A percentile compares a stretch with the other conserved stretches of the same genome.
These are phyloP conservation scores for Papilio elwesi DNA, from an alignment of 2,888 invertebrate genomes.

Conservation along the genomic window DNA sequence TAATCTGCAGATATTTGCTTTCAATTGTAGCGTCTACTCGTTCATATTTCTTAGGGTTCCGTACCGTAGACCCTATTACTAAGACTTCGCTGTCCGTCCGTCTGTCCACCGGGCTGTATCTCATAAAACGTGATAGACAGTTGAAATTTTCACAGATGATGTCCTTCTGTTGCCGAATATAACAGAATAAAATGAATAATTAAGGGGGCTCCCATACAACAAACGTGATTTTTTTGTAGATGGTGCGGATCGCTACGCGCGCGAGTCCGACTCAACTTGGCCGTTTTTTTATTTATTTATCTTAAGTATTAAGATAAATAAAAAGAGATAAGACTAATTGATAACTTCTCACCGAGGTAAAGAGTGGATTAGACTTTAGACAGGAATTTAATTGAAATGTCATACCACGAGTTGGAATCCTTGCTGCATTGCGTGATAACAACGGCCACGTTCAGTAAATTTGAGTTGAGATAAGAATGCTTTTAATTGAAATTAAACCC, in stretches of 20 bases:
- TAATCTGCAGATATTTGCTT: conserved; percentile 51
- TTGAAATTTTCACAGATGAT: too few species aligned
- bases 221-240: too few species aligned
- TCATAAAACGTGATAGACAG: too few species aligned
- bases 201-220: too few species aligned
- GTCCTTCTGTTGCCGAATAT: too few species aligned
- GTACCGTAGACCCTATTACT: too few species aligned
- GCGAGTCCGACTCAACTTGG: too few species aligned
- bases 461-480: conserved; percentile 5
- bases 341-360: conserved; percentile 7
- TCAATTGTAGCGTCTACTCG: conserved; percentile 47
- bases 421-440: conserved; percentile 14
- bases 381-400: conserved; percentile 40
- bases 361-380: conserved; percentile 30
- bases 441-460: background rate
- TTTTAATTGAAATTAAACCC: conserved; percentile 29
- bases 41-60: background rate
- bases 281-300: conserved; percentile 39
- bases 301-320: conserved; percentile 6
- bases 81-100: too few species aligned
- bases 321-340: conserved; percentile 1
- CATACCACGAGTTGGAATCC: conserved; percentile 22
- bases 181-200: too few species aligned
- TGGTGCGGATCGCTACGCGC: too few species aligned
- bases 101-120: too few species aligned